Base-by-base conservation (phyloP, 2,797 vertebrate species). In the Coregonus ussuriensis region DNA sequence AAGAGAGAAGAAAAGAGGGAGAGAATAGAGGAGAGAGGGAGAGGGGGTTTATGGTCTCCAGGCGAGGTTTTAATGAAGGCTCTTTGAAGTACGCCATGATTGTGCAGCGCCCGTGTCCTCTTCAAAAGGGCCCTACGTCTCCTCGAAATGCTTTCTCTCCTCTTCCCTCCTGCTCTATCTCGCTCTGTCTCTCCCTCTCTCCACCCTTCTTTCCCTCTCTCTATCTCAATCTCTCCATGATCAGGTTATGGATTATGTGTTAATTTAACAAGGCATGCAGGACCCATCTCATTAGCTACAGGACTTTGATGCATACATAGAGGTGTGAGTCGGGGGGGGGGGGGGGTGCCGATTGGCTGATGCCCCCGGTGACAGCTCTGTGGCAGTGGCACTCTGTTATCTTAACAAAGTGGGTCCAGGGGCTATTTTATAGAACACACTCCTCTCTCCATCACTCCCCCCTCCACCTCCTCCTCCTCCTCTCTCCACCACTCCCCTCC, bases 31-130 rank as follows among this genome's bases (percentile, higher is more conserved):
- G 41, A 47, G 41, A 41, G 7, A 47, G 11, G 41, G 41, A 25
- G 74, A 72, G 41, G 73, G 74, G 73, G 79, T 81, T 77, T 74
- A 52, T 63, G 74, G 51, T 87, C 88, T 92, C 86, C 82, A 76
- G 84, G 85, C 88, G 74, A 83, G 77, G 83, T 89, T 92, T 90
- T 91, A 90, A 91, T 90, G 87, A 91, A 88, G 81, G 83, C 84
- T 77, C 86, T 93, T 91, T 93, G 90, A 93, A 92, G 90, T 91
- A 78, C 71, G 37, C 83, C 76, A 80, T 84, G 86, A 91, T 90
- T 88, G 90, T 92, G 87, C 84, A 82, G 84, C 76, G 25, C 68
- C 87, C 71, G 67, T 76, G 84, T 90, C 85, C 74, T 84, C 85
- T 87, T 89, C 83, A 88, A 87, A 90, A 82, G 76, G 79, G 54